Conservation (phyloP, 2,888 invertebrate species). For the Pollenia amentaria region DNA sequence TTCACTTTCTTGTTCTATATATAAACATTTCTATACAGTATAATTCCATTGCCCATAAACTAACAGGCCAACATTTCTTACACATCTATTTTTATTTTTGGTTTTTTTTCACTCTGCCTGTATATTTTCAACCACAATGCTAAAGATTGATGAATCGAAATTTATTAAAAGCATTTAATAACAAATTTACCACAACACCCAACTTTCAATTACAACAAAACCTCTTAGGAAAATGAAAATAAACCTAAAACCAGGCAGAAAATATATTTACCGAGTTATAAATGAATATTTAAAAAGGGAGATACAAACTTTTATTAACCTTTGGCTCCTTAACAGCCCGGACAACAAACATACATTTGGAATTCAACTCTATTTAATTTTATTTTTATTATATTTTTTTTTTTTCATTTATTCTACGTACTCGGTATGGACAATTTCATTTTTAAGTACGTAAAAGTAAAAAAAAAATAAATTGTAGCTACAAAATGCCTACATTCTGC, state of each 20-base stretch:
- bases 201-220: conserved; percentile 36
- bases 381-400: no score
- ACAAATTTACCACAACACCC: conserved; percentile 55
- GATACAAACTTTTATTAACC: neutral
- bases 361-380: neutral
- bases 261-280: conserved; percentile 24
- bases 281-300: neutral
- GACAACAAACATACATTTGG: neutral
- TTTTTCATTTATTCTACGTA: neutral
- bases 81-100: neutral
- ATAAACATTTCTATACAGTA: neutral
- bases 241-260: conserved; percentile 15
- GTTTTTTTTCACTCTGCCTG: neutral
- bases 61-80: conserved; percentile 18
- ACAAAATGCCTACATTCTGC: no score
- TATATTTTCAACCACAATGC: conserved; percentile 34
- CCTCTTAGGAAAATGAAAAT: conserved; percentile 42
- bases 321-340: conserved; percentile 5
- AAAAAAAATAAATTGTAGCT: no score
- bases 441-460: no score
- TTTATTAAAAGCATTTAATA: conserved; percentile 69
- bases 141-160: conserved; percentile 66
- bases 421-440: no score
- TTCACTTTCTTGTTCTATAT: neutral
- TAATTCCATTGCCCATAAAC: conserved; percentile 54